phyloP scores from a whole-genome alignment of 2,888 invertebrate species.

The Leptogaster cylindrica region DNA sequence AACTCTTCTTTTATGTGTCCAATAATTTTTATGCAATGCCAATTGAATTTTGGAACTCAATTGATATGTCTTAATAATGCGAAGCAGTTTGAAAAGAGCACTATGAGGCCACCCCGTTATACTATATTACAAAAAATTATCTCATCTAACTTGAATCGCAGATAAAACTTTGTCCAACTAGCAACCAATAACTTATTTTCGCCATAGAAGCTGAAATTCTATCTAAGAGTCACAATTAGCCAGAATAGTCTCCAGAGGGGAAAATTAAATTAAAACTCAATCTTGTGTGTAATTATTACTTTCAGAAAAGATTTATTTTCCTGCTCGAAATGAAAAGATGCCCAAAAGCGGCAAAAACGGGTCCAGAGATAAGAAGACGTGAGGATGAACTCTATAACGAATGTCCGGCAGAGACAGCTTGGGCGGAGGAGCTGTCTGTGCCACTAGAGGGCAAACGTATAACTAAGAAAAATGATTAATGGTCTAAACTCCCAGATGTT shows the following conservation, averaged over 20 bases:
- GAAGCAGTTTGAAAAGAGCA: too few species aligned
- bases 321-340: background rate
- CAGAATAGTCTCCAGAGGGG: conserved; percentile 18
- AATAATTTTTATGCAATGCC: too few species aligned
- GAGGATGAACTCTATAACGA: conserved; percentile 18
- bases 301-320: conserved; percentile 51
- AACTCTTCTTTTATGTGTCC: too few species aligned
- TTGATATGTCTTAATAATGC: too few species aligned
- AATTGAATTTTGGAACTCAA: too few species aligned
- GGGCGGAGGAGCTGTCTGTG: background rate
- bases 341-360: conserved; percentile 19
- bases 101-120: too few species aligned
- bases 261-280: conserved; percentile 61
- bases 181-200: too few species aligned
- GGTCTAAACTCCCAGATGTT: conserved; percentile 44
- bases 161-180: too few species aligned
- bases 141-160: too few species aligned
- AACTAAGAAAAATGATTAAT: conserved; percentile 46
- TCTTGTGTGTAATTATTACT: conserved; percentile 60
- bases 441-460: conserved; percentile 19
- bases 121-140: too few species aligned
- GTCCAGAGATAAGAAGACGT: conserved; percentile 22
- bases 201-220: too few species aligned
- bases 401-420: conserved; percentile 13
- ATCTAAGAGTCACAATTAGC: conserved; percentile 16